Percentiles rank a stretch among this genome's conserved stretches.
Conservation (phyloP, 2,113 vertebrate genomes). For the Semnornis frantzii region DNA sequence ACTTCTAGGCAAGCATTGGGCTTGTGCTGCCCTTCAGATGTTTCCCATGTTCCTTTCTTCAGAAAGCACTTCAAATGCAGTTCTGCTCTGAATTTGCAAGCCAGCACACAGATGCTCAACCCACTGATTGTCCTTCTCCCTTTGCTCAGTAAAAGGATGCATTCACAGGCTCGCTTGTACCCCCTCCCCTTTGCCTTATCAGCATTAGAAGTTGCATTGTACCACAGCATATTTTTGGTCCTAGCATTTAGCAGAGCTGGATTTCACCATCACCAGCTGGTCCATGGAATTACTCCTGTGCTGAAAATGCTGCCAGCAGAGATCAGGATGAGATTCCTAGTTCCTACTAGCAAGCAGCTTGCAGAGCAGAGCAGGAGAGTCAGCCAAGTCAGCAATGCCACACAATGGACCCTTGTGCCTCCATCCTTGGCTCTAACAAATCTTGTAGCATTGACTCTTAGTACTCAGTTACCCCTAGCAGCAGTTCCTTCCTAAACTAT, state of each 20-base stretch:
- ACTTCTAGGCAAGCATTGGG: not conserved
- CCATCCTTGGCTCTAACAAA: not conserved
- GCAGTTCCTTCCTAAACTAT: not conserved
- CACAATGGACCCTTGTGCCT: not conserved
- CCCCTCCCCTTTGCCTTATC: not conserved
- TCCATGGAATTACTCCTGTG: not conserved
- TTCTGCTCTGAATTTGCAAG: slow-evolving; percentile 17
- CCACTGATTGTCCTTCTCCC: not conserved
- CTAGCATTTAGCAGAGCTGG: not conserved
- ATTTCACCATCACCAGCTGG: not conserved
- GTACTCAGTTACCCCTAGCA: not conserved
- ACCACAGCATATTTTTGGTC: not conserved
- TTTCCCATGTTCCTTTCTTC: not conserved
- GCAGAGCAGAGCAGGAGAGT: not conserved
- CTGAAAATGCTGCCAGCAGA: not conserved
- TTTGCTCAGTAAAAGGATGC: slow-evolving; percentile 5
- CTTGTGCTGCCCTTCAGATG: not conserved
- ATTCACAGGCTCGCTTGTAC: not conserved
- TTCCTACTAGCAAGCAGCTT: not conserved
- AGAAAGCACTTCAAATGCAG: not conserved
- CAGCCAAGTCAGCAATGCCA: not conserved
- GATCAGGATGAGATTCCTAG: not conserved
- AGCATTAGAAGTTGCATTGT: not conserved
- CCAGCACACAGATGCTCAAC: not conserved
- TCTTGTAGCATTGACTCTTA: not conserved